Evolutionary conservation across 1,140 invertebrate species (phyloP).

Genomic region (Patella vulgata): DNA sequence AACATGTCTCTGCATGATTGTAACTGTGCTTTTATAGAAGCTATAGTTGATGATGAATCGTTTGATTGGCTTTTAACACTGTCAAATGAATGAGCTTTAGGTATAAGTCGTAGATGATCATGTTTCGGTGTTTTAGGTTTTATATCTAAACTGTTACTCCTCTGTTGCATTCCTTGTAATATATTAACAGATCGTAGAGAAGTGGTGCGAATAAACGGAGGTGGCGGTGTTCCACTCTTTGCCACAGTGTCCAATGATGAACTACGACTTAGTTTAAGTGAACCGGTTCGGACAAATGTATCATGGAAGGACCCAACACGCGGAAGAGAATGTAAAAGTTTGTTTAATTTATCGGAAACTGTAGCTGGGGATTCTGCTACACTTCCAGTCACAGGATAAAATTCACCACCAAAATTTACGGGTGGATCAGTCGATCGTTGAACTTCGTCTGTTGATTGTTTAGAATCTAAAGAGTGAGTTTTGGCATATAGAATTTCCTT

Average conservation of each 20-base stretch:
- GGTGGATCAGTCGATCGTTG: background rate
- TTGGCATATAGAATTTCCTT: constrained; percentile 19
- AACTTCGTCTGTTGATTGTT: constrained; percentile 5
- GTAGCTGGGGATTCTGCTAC: constrained; percentile 46
- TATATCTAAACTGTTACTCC: constrained; percentile 7
- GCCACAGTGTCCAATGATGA: constrained; percentile 36
- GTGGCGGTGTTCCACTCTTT: too few species aligned
- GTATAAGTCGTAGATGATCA: background rate
- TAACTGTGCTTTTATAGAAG: constrained; percentile 57
- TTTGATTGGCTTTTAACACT: constrained; percentile 4
- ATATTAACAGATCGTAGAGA: too few species aligned
- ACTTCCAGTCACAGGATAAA: background rate
- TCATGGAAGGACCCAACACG: background rate
- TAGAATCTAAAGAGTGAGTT: constrained; percentile 27
- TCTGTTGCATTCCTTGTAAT: background rate
- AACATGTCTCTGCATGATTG: constrained; percentile 57
- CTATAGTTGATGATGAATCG: background rate
- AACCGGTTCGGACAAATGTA: constrained; percentile 43
- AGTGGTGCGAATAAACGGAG: too few species aligned
- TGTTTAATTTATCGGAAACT: constrained; percentile 55
- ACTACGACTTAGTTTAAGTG: constrained; percentile 38
- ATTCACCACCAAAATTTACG: constrained; percentile 21
- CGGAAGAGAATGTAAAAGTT: constrained; percentile 47
- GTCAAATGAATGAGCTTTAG: constrained; percentile 11
- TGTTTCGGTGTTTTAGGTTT: background rate